phyloP scores from a whole-genome alignment of 2,888 invertebrate species.

The Caenorhabditis sinica region DNA sequence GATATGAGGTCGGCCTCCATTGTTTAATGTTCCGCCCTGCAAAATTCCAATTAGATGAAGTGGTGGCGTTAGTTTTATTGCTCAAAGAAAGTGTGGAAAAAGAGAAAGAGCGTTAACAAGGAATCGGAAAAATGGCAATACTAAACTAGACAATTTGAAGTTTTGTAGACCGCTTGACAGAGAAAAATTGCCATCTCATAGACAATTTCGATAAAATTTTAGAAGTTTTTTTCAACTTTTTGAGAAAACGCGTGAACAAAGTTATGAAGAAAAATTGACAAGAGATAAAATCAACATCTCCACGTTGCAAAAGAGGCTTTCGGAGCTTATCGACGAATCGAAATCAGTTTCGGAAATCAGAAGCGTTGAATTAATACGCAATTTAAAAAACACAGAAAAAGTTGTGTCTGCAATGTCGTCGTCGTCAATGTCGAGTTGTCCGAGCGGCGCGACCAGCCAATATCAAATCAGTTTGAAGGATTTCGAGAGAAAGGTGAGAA shows the following conservation, averaged over 20 bases:
- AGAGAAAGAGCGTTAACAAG: no score
- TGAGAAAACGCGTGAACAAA: slow-evolving; percentile 6
- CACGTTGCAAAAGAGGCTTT: not conserved
- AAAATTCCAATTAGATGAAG: no score
- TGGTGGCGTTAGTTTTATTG: no score
- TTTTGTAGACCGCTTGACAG: no score
- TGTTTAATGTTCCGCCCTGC: not conserved
- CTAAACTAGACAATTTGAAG: not conserved
- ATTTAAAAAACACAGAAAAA: slow-evolving; percentile 27
- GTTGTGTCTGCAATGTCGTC: slow-evolving; percentile 43
- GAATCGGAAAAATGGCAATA: not conserved
- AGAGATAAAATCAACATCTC: not conserved
- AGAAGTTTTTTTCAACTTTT: no score
- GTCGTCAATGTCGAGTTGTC: slow-evolving; percentile 32
- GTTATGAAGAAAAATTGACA: not conserved
- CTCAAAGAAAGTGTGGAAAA: no score
- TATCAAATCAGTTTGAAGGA: not conserved
- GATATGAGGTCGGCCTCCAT: not conserved
- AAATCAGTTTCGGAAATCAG: not conserved
- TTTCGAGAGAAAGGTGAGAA: not conserved
- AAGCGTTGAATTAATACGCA: slow-evolving; percentile 19
- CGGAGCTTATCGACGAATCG: not conserved
- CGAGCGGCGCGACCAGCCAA: not conserved
- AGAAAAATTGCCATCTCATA: no score
- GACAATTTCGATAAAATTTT: no score